Base-by-base conservation (phyloP, 2,113 vertebrate species). In the Cheirogaleus medius region DNA sequence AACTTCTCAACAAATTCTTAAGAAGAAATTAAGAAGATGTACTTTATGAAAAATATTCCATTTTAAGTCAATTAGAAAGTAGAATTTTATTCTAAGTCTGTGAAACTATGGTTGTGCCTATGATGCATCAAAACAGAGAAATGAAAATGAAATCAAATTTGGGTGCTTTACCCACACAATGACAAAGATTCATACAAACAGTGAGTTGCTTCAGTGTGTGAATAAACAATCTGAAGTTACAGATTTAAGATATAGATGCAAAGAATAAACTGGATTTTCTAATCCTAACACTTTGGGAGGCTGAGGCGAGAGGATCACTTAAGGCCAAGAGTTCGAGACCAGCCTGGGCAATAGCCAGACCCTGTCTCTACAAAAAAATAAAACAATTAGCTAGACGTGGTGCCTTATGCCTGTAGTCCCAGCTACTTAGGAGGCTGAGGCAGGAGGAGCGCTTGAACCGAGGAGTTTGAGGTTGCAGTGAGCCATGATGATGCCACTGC, bases 1-100 rank as follows among this genome's bases (percentile, higher is more conserved):
- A 52, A 71, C 58, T 94, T 89, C 90, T 49, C 5, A 69, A 32
- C 42, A 88, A 92, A 82, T 63, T 82, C n/a, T 91, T 90, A 76
- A 47, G 15, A 47, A 76, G 42, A 76, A 76, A 76, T 76, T 93
- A 80, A 93, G 34, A 54, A 58, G 18, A 69, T 42, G 25, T 83
- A 78, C 25, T 85, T 15, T 5, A 49, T 54, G 64, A 60, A 42
- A 95, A 83, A 91, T 32, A n/a, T 86, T 49, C 14, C 32, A 87
- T 77, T 74, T 12, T 54, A 64, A 87, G 54, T 89, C 32, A 76
- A 44, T 34, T 77, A 88, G 80, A 87, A 92, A 94, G 90, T 4
- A 2, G 56, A 44, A 14, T 78, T 90, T 82, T 66, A 77, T 60
- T 44, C n/a, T 58, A 49, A 20, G 44, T 66, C 60, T 77, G 1